Base-by-base conservation (phyloP, 2,888 invertebrate genomes). In the Cephus spinipes region DNA sequence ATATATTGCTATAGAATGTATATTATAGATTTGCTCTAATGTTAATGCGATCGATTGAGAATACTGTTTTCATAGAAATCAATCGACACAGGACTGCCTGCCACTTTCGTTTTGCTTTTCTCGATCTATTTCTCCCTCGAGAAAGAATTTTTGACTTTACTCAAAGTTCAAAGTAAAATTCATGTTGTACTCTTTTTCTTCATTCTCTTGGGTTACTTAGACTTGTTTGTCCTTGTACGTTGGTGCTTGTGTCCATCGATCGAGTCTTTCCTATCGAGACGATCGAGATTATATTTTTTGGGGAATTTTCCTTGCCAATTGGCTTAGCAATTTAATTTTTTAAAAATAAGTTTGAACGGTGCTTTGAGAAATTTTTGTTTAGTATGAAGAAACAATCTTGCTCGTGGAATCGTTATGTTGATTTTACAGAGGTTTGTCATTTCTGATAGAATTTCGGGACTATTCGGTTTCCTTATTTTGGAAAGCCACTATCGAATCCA, bases 1-100 rank as follows among this genome's bases (percentile, higher is more conserved):
- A 84, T 85, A 83, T 80, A 77, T 86, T 55, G 55, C 55, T 77
- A 75, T 69, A 74, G 69, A 77, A 55, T 23, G 68, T 73, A 77
- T 73, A 74, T 73, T 76, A 73, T 76, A 33, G 34, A 73, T 73
- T 73, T 31, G 32, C 68, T 12, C 33, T 23, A 23, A 55, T 23
- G 23, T 40, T 15, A 40, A 40, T 15, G 15, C 55, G 55, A 55
- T 55, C 9, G 55, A 55, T 55, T 23, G 9, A 23, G 23, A 55
- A 84, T 81, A 80, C 79, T 76, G 73, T 76, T 78, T 79, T 79
- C 55, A 79, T 77, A 74, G 55, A 79, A 79, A 74, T 75, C 73
- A 40, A 55, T 55, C 79, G 34, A 82, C 35, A 30, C 4, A 9
- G 23, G 33, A 35, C 35, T 74, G 35, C 74, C 74, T 32, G 74